Conservation (phyloP, 2,113 vertebrate species). For the Eclectus roratus region DNA sequence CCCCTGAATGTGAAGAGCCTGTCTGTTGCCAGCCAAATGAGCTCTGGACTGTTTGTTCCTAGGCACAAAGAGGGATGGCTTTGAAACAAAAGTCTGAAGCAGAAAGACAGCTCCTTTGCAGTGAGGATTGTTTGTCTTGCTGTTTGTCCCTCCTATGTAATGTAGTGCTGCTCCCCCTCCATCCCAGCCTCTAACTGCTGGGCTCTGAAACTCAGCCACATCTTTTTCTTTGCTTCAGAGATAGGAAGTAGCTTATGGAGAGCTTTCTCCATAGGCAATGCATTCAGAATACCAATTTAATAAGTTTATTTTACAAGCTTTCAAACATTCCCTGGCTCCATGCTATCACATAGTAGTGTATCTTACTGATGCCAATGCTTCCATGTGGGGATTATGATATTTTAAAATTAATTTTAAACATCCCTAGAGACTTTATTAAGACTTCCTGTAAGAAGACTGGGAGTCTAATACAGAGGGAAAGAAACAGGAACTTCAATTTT, state of each 20-base stretch:
- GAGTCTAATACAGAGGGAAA: conserved; percentile 14
- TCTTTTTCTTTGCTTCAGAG: not conserved
- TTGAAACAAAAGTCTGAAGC: not conserved
- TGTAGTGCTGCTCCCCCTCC: not conserved
- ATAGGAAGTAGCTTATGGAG: not conserved
- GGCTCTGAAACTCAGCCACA: not conserved
- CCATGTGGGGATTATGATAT: not conserved
- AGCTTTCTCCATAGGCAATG: not conserved
- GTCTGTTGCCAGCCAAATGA: not conserved
- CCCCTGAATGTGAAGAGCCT: not conserved
- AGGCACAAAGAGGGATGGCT: not conserved
- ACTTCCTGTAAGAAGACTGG: conserved; percentile 48
- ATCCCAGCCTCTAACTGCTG: not conserved
- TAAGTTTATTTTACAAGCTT: conserved; percentile 1
- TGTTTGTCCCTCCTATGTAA: not conserved
- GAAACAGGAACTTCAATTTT: not conserved
- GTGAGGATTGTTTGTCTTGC: not conserved
- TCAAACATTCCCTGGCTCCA: conserved; percentile 28
- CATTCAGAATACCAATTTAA: conserved; percentile 10
- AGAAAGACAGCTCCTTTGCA: not conserved
- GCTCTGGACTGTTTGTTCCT: not conserved
- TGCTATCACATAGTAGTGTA: not conserved
- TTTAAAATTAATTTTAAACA: conserved; percentile 23
- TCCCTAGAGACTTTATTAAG: conserved; percentile 41
- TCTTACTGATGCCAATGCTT: not conserved